phyloP scores from a whole-genome alignment of 2,797 vertebrate genomes.

The Rhynchonycteris naso region DNA sequence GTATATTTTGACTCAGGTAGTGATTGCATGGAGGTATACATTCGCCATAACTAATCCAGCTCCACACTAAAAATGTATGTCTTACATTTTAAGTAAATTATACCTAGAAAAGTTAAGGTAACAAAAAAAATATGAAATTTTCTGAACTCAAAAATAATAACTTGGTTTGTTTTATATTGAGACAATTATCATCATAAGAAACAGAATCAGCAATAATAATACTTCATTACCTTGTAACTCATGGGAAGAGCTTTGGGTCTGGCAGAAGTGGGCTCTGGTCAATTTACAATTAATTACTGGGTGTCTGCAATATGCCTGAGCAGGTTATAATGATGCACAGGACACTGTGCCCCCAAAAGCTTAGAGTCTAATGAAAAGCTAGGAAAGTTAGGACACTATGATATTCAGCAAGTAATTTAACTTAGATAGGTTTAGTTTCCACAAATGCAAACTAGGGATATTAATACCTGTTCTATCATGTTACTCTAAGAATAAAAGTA shows the following conservation, averaged over 20 bases:
- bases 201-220: neutral
- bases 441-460: neutral
- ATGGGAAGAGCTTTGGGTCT: neutral
- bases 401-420: neutral
- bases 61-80: neutral
- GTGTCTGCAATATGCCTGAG: neutral
- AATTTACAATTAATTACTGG: neutral
- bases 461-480: neutral
- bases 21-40: constrained; percentile 14
- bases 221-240: neutral
- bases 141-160: constrained; percentile 2
- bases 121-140: constrained; percentile 1
- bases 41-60: constrained; percentile 56
- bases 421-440: neutral
- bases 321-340: neutral
- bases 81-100: neutral
- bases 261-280: neutral
- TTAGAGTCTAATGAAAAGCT: neutral
- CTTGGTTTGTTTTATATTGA: constrained; percentile 17
- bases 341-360: neutral
- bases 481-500: neutral
- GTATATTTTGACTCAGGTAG: constrained; percentile 1
- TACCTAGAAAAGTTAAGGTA: neutral
- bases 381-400: neutral
- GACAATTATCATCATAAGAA: constrained; percentile 8